Evolutionary conservation across 2,888 invertebrate species (phyloP).

Genomic region (Carcina quercana): DNA sequence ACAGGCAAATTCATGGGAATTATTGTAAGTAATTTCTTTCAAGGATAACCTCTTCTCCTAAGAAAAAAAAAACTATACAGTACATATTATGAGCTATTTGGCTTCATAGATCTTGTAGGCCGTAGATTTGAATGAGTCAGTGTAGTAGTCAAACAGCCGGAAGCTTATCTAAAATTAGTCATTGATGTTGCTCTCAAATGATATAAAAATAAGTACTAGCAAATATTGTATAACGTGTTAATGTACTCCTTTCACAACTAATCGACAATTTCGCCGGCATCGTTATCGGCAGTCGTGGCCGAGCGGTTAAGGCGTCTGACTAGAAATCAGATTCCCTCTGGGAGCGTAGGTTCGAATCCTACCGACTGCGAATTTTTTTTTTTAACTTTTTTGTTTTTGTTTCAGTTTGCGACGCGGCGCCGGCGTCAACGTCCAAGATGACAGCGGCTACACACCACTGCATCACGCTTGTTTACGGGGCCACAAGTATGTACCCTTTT

Average conservation of each 20-base stretch:
- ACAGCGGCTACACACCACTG: constrained; percentile 93
- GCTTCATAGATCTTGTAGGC: too few species aligned
- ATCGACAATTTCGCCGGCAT: constrained; percentile 19
- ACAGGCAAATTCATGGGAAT: too few species aligned
- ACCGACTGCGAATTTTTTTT: constrained; percentile 80
- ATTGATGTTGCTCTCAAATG: too few species aligned
- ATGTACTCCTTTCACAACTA: constrained; percentile 1
- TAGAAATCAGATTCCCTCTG: constrained; percentile 93
- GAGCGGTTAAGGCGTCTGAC: constrained; percentile 93
- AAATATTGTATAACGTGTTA: not conserved
- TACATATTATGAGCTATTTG: too few species aligned
- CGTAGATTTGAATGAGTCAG: too few species aligned
- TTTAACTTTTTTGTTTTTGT: constrained; percentile 30
- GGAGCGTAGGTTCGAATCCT: constrained; percentile 94
- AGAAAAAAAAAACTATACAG: too few species aligned
- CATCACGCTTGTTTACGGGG: constrained; percentile 96
- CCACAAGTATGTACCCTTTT: constrained; percentile 91
- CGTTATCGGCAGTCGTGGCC: constrained; percentile 81
- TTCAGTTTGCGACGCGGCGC: constrained; percentile 90
- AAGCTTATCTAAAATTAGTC: too few species aligned
- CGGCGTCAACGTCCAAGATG: constrained; percentile 94
- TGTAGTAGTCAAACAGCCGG: too few species aligned
- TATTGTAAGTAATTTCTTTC: too few species aligned
- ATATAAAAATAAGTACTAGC: too few species aligned
- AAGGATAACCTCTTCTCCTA: too few species aligned